Conservation (phyloP, 2,888 invertebrate species). For the Drosophila rubida region DNA sequence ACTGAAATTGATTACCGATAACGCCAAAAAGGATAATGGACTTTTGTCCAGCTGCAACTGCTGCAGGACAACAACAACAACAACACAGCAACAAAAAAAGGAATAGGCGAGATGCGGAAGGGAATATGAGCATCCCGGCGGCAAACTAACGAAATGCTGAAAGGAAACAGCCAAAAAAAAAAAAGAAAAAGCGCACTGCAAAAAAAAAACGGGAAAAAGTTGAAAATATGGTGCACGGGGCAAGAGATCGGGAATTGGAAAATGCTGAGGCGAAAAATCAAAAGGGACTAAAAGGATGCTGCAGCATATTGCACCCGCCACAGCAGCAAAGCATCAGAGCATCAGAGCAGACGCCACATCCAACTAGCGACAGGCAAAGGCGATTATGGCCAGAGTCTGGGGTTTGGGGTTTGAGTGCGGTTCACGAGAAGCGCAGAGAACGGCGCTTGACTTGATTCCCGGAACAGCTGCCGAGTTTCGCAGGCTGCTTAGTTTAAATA, state of each 20-base stretch:
- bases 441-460: conserved; percentile 1
- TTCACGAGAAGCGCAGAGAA: conserved; percentile 18
- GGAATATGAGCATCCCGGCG: conserved; percentile 15
- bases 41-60: conserved; percentile 68
- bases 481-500: conserved; percentile 21
- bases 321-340: background rate
- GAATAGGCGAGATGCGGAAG: conserved; percentile 16
- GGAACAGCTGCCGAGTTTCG: conserved; percentile 34
- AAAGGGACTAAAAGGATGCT: conserved; percentile 28
- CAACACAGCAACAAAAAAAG: conserved; percentile 23
- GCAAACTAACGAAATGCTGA: conserved; percentile 48
- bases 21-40: conserved; percentile 78
- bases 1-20: conserved; percentile 78
- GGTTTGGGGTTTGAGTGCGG: background rate
- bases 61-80: conserved; percentile 13
- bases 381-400: conserved; percentile 45
- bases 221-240: conserved; percentile 42
- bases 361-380: conserved; percentile 41
- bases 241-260: conserved; percentile 57
- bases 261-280: conserved; percentile 45
- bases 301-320: conserved; percentile 15
- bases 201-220: conserved; percentile 13
- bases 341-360: background rate
- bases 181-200: conserved; percentile 13
- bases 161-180: conserved; percentile 33